Evolutionary conservation across 2,888 invertebrate genomes (phyloP), one percentile per base, ranked within the genome.

Genomic region (Caenorhabditis drosophilae): DNA sequence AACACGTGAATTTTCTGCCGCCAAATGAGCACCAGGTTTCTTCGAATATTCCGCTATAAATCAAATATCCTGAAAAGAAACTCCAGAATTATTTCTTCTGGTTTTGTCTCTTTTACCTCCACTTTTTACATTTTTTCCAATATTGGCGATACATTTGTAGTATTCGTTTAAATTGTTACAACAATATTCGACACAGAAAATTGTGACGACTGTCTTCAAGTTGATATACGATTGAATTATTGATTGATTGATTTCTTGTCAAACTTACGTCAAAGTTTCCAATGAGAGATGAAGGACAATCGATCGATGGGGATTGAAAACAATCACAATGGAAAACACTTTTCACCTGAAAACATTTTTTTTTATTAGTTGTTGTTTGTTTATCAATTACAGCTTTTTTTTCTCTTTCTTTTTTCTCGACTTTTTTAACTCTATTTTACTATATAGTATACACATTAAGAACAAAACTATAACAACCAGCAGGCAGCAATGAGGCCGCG

Each of bases 1-100:
- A 66, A 36, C 82, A 82, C 7, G 70, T 74, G 74, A 77, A 81
- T 38, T 75, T 73, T 18, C 76, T 67, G 0, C 81, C 80, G 11
- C 80, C 81, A 38, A 82, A 81, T 12, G 68, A 60, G 62, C 81
- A 83, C 81, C 81, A 81, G 2, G 76, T 80, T 57, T 82, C 81
- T 52, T 81, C 82, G 40, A 80, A 66, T 31, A 81, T 62, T 18
- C 81, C 81, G 18, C 81, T 78, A 64, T 81, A 79, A 26, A 81
- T 67, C 45, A 82, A 57, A 41, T 75, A 67, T 4, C 68, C 58
- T 61, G 41, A 25, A 60, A 50, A 42, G 22, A 38, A 16, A 7
- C 1, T 20, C 16, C 15, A 16, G 22, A 6, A 44, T 12, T 41
- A n/a, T 16, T 41, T 51, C 12, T 42, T 18, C 23, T 6, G n/a